Percentiles rank a stretch among this genome's conserved stretches.
phyloP scores from a whole-genome alignment of 2,797 vertebrate species.

The Enteromius paludinosus region DNA sequence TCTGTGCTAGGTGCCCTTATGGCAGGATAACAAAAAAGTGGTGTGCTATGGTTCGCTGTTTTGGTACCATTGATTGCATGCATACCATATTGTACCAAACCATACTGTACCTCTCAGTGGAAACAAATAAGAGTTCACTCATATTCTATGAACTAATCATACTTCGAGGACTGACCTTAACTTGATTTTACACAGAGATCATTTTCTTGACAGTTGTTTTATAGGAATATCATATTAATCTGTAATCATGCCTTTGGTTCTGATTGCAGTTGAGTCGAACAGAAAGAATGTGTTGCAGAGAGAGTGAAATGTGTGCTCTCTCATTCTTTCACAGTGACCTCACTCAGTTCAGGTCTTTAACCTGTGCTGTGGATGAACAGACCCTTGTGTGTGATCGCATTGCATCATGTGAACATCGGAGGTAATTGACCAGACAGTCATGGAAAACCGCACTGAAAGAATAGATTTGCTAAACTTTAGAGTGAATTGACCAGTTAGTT shows the following conservation, averaged over 20 bases:
- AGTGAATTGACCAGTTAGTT: neutral
- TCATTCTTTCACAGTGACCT: conserved; percentile 36
- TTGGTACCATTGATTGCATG: no score
- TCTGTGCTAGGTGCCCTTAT: no score
- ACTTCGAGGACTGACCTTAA: neutral
- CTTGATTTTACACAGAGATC: neutral
- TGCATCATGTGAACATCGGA: conserved; percentile 19
- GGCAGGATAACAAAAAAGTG: no score
- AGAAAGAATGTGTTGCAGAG: conserved; percentile 1
- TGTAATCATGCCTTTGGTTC: neutral
- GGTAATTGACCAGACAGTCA: conserved; percentile 35
- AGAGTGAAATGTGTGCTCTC: neutral
- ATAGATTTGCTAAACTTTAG: neutral
- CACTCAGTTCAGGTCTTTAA: conserved; percentile 38
- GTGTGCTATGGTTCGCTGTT: no score
- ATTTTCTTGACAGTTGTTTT: neutral
- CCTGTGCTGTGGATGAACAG: conserved; percentile 32
- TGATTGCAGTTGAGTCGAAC: neutral
- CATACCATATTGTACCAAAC: no score
- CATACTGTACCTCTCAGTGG: no score
- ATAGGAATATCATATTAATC: neutral
- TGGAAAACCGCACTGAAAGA: conserved; percentile 1
- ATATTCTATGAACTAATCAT: no score
- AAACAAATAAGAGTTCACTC: neutral
- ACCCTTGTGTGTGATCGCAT: conserved; percentile 15